These are phyloP conservation scores for Aegithalos caudatus DNA, from an alignment of 2,113 vertebrate genomes.

Conservation along the genomic window DNA sequence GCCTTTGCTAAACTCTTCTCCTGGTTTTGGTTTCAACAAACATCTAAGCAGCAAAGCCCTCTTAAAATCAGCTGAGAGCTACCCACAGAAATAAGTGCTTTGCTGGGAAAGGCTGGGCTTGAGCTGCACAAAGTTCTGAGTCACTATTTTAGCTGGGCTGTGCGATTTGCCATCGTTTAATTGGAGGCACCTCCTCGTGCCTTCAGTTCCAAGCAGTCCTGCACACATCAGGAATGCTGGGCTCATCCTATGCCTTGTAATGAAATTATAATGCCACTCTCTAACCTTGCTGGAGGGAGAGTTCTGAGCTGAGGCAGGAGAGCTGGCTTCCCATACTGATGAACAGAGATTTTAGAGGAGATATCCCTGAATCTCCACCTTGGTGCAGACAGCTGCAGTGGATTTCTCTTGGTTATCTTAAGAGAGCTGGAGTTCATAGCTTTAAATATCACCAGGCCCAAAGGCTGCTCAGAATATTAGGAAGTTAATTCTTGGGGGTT, in stretches of 20 bases:
- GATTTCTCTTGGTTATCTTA: not conserved
- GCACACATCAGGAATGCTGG: not conserved
- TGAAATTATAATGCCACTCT: not conserved
- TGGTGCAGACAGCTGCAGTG: not conserved
- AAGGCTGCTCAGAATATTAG: not conserved
- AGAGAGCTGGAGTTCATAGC: not conserved
- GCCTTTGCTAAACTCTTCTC: not conserved
- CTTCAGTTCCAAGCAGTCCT: not conserved
- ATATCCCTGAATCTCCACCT: not conserved
- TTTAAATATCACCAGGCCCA: not conserved
- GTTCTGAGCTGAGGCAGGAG: not conserved
- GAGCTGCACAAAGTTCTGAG: not conserved
- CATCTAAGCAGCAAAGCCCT: not conserved
- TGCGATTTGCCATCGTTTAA: not conserved
- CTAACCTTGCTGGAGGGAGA: constrained; percentile 41
- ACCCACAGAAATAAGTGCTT: not conserved
- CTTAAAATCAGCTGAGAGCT: not conserved
- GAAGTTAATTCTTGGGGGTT: not conserved
- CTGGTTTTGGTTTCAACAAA: not conserved
- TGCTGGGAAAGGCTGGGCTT: not conserved
- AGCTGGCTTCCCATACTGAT: constrained; percentile 16
- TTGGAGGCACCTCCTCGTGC: not conserved
- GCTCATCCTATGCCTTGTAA: constrained; percentile 13
- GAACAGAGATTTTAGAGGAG: not conserved
- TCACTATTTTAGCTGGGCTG: not conserved